Evolutionary conservation across 35 echinoderm and acorn worm species (phyloP).

Genomic region (Heliocidaris erythrogramma): DNA sequence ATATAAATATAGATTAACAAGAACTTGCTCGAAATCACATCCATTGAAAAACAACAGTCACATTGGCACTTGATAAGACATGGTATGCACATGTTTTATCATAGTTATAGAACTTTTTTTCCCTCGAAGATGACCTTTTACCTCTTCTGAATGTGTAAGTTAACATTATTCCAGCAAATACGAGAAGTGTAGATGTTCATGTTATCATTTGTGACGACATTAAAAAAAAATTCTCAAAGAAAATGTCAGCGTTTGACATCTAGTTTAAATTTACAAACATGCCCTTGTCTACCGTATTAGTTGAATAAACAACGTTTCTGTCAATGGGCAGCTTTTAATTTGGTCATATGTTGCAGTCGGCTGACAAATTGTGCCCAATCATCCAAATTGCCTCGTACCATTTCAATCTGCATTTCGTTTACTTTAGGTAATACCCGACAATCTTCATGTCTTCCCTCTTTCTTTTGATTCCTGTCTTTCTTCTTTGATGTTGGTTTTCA

Average conservation of each 20-base stretch:
- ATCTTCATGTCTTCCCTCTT: not conserved
- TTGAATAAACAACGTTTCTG: not conserved
- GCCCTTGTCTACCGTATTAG: not conserved
- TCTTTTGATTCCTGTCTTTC: not conserved
- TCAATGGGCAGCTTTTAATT: conserved; percentile 7
- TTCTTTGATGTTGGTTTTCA: not conserved
- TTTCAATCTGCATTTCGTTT: not conserved
- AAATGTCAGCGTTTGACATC: not conserved
- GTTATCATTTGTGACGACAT: too few species aligned
- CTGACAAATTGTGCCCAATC: conserved; percentile 20
- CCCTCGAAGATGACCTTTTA: too few species aligned
- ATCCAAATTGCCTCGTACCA: not conserved
- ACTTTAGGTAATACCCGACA: not conserved
- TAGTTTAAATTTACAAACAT: not conserved
- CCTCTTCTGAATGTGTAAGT: too few species aligned
- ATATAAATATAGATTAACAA: too few species aligned
- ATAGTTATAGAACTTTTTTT: too few species aligned
- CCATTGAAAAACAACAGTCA: too few species aligned
- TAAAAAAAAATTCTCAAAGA: not conserved
- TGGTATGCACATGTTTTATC: too few species aligned
- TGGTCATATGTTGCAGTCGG: conserved; percentile 5
- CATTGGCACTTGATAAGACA: too few species aligned
- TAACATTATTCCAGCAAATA: too few species aligned
- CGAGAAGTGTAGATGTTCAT: too few species aligned
- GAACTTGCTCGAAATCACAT: too few species aligned